These are phyloP conservation scores for Mythimna loreyi DNA, from an alignment of 2,888 invertebrate genomes.

Conservation along the genomic window DNA sequence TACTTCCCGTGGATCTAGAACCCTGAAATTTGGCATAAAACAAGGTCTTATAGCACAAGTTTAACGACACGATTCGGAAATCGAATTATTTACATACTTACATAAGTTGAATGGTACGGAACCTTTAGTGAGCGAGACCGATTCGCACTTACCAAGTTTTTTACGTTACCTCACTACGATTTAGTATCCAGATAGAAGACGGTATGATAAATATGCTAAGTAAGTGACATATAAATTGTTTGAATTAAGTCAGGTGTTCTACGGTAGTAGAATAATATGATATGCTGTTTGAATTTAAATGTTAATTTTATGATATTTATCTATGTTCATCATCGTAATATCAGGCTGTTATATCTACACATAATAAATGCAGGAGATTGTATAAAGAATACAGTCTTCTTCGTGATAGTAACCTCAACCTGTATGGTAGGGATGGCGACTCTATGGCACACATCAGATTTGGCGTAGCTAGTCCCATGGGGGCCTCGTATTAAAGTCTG, in stretches of 20 bases:
- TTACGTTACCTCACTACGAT: constrained; percentile 6
- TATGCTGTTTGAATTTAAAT: constrained; percentile 35
- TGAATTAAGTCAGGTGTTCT: constrained; percentile 11
- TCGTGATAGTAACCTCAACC: not conserved
- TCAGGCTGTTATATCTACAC: constrained; percentile 5
- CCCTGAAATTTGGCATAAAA: too few relatives aligned
- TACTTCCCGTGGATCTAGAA: too few relatives aligned
- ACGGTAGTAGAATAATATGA: not conserved
- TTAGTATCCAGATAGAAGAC: constrained; percentile 27
- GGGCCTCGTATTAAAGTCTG: too few relatives aligned
- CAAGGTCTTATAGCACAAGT: too few relatives aligned
- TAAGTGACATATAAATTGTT: constrained; percentile 26
- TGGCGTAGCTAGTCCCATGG: too few relatives aligned
- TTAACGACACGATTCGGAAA: too few relatives aligned
- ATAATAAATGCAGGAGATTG: constrained; percentile 1
- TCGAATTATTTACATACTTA: too few relatives aligned
- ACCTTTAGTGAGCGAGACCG: too few relatives aligned
- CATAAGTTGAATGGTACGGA: too few relatives aligned
- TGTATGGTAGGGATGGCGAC: not conserved
- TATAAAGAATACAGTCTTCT: too few relatives aligned
- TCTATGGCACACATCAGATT: too few relatives aligned
- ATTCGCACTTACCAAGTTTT: too few relatives aligned
- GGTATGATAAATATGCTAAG: constrained; percentile 18
- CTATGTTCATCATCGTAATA: constrained; percentile 6
- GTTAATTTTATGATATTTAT: constrained; percentile 30